Evolutionary conservation across 30 jellyfish, hydroid and myxozoan genomes (phyloP).

Genomic region (Euphysa ruthae): DNA sequence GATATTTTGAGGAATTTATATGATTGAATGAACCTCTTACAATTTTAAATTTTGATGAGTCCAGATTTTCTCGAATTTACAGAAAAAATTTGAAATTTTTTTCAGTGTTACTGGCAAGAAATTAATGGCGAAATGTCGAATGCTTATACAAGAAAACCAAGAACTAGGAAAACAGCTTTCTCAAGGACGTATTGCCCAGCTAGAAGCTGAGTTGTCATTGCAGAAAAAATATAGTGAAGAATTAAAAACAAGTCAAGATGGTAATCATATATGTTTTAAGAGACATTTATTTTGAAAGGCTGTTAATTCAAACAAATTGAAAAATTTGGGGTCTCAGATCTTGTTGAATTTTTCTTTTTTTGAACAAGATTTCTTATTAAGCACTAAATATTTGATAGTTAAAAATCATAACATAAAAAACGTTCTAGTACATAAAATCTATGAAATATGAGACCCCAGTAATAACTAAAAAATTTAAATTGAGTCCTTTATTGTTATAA

Average conservation of each 20-base stretch:
- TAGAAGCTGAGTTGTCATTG: conserved; percentile 89
- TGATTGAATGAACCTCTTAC: no score
- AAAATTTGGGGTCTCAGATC: background rate
- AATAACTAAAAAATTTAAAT: no score
- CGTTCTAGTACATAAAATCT: no score
- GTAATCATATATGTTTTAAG: no score
- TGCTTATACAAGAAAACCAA: conserved; percentile 92
- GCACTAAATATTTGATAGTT: no score
- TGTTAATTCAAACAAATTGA: background rate
- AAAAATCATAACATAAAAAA: no score
- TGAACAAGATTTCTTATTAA: background rate
- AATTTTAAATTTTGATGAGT: no score
- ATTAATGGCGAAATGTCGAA: conserved; percentile 95
- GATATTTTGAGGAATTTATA: no score
- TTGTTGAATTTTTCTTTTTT: background rate
- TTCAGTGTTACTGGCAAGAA: conserved; percentile 90
- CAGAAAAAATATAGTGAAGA: conserved; percentile 94
- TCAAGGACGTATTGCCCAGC: conserved; percentile 92
- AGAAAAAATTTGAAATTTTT: no score
- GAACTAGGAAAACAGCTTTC: conserved; percentile 94
- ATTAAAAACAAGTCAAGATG: conserved; percentile 91
- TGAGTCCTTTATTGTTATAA: no score
- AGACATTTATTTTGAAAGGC: background rate
- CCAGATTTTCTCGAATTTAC: no score
- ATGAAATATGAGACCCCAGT: no score